phyloP scores from a whole-genome alignment of 1,140 invertebrate species.

The Gonioctena quinquepunctata region DNA sequence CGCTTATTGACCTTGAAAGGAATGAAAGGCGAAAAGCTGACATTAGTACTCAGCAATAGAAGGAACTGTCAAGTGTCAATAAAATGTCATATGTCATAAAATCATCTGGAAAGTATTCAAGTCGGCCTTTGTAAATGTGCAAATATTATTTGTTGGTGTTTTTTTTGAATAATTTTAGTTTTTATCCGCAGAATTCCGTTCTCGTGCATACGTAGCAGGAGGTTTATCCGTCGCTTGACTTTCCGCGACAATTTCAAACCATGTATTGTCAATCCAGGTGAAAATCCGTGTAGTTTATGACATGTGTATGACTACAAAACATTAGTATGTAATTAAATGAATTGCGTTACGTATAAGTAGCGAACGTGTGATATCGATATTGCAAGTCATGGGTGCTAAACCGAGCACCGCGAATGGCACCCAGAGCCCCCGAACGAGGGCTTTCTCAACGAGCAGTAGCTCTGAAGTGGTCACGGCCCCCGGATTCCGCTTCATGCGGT shows the following conservation, averaged over 20 bases:
- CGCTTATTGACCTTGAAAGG: too few species aligned
- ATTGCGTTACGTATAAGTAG: not conserved
- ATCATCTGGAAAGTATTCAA: not conserved
- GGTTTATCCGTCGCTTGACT: not conserved
- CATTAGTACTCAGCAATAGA: too few species aligned
- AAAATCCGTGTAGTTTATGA: slow-evolving; percentile 35
- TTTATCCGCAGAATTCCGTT: not conserved
- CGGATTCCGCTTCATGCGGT: slow-evolving; percentile 74
- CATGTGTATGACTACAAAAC: slow-evolving; percentile 24
- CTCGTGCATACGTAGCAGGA: not conserved
- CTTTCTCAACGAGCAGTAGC: slow-evolving; percentile 77
- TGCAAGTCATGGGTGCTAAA: slow-evolving; percentile 74
- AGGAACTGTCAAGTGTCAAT: too few species aligned
- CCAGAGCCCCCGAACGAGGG: slow-evolving; percentile 72
- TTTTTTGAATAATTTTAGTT: not conserved
- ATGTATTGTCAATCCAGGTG: not conserved
- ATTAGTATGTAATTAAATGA: slow-evolving; percentile 22
- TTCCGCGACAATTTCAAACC: not conserved
- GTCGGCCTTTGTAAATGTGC: not conserved
- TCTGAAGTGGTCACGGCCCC: slow-evolving; percentile 67
- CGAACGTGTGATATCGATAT: slow-evolving; percentile 12
- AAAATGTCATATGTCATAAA: not conserved
- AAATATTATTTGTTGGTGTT: not conserved
- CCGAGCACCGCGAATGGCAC: slow-evolving; percentile 76
- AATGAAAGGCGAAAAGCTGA: too few species aligned